Evolutionary conservation across 1,140 invertebrate genomes (phyloP).

Genomic region (Homalodisca vitripennis): DNA sequence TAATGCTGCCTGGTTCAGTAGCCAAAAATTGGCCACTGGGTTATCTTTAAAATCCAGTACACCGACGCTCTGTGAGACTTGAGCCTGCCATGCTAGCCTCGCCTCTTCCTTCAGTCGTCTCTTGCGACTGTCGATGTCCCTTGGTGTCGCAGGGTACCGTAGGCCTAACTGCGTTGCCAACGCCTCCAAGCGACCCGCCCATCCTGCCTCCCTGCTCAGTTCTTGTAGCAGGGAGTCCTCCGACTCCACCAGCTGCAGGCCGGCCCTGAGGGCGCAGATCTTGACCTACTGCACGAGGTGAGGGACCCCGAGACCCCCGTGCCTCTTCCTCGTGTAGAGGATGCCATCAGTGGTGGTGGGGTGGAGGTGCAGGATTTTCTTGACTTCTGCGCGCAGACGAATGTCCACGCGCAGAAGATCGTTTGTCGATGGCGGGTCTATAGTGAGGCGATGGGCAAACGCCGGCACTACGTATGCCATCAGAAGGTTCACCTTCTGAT

Average conservation of each 20-base stretch:
- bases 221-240: not conserved
- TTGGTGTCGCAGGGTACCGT: not conserved
- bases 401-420: not conserved
- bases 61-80: not conserved
- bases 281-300: not conserved
- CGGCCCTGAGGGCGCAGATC: not conserved
- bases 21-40: not conserved
- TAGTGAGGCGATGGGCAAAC: not conserved
- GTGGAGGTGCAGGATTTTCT: not conserved
- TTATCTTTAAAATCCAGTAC: not conserved
- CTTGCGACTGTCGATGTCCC: not conserved
- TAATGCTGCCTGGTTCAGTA: not conserved
- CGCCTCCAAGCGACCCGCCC: not conserved
- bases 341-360: not conserved
- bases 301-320: not conserved
- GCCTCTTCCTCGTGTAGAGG: not conserved
- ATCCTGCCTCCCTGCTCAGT: not conserved
- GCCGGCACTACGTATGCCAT: too few species aligned
- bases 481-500: not conserved
- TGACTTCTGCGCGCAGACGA: not conserved
- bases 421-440: not conserved
- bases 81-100: too few species aligned
- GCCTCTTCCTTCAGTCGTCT: not conserved
- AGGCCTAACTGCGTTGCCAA: not conserved
- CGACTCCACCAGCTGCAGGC: not conserved